These are phyloP conservation scores for Stegostoma tigrinum DNA, from an alignment of 2,113 vertebrate genomes.

Conservation along the genomic window DNA sequence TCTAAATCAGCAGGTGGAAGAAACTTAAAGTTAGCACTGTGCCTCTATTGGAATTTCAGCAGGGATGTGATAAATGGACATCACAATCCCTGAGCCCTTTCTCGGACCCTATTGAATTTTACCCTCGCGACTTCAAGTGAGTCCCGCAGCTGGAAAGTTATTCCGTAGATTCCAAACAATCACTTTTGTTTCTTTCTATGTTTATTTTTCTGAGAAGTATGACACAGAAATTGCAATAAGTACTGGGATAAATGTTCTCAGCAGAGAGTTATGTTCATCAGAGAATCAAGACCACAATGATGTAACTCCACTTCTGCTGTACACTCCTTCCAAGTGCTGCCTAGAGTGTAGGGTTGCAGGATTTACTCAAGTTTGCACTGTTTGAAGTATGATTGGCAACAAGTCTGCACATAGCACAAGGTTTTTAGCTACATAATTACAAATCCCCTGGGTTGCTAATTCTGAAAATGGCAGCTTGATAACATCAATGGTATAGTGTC, in stretches of 20 bases:
- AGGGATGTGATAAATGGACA: background rate
- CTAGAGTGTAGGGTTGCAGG: background rate
- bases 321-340: background rate
- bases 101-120: background rate
- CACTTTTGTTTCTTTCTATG: background rate
- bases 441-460: background rate
- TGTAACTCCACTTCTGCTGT: background rate
- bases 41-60: background rate
- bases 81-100: background rate
- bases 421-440: background rate
- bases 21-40: background rate
- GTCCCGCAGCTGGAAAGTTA: background rate
- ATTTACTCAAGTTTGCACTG: background rate
- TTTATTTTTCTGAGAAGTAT: background rate
- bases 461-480: background rate
- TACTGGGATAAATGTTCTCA: constrained; percentile 1
- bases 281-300: background rate
- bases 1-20: background rate
- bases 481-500: background rate
- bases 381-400: background rate
- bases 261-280: background rate
- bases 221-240: background rate
- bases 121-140: background rate
- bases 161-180: background rate
- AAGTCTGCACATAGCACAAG: background rate